These are phyloP conservation scores for Serranus cabrilla DNA, from an alignment of 2,797 vertebrate species.

Conservation along the genomic window DNA sequence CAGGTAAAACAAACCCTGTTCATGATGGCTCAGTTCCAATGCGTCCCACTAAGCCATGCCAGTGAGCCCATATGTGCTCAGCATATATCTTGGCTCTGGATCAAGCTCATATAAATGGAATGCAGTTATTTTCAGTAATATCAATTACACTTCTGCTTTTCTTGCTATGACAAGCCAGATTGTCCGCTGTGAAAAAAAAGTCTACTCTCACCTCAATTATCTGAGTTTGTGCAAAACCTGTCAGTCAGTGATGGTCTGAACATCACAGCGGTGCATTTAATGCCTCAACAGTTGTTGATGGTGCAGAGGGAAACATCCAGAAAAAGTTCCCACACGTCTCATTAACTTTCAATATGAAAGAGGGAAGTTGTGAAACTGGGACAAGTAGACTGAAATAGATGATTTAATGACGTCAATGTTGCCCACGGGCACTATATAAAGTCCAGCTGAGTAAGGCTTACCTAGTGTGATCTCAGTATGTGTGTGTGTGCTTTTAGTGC, in stretches of 20 bases:
- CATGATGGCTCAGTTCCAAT: too few relatives aligned
- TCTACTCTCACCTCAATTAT: neutral
- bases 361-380: slow-evolving; percentile 20
- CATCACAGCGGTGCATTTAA: neutral
- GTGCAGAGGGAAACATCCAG: neutral
- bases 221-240: neutral
- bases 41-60: too few relatives aligned
- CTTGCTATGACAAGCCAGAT: neutral
- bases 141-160: neutral
- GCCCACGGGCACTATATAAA: slow-evolving; percentile 29
- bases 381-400: slow-evolving; percentile 32
- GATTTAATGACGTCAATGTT: slow-evolving; percentile 40
- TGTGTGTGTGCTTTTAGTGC: slow-evolving; percentile 31
- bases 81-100: too few relatives aligned
- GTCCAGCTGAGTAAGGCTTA: slow-evolving; percentile 43
- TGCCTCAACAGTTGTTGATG: slow-evolving; percentile 5
- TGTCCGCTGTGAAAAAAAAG: neutral
- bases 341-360: slow-evolving; percentile 24
- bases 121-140: neutral
- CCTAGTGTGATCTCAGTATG: slow-evolving; percentile 21
- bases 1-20: too few relatives aligned
- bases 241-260: neutral
- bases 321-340: slow-evolving; percentile 10
- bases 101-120: too few relatives aligned
- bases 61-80: too few relatives aligned